Base-by-base conservation (phyloP, 2,797 vertebrate species). In the Cyclura pinguis region DNA sequence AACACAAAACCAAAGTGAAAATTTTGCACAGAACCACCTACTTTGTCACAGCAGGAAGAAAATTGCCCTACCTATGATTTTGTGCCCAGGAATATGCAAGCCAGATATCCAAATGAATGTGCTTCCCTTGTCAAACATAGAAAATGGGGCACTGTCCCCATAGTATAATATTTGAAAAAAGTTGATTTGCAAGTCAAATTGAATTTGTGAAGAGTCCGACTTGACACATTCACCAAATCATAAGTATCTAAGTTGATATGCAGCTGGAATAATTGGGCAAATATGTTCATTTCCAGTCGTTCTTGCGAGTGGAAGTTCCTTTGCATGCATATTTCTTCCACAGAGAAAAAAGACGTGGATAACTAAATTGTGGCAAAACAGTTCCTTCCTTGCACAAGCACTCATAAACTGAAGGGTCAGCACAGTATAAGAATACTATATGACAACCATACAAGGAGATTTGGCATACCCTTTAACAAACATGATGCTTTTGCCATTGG, bases 381-480 rank as follows among this genome's bases (percentile, higher is more conserved):
- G 64, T 42, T 92, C 74, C 83, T 76, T 81, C 5, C n/a, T 1
- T 20, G 22, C 59, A 52, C 72, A 59, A 84, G 59, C 22, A 74
- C n/a, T 67, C 5, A 10, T 93, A 72, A 35, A 69, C 42, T 62
- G 12, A 12, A 89, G 16, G 14, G 78, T 59, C 12, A 24, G 47
- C 38, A 32, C 35, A 57, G 77, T 80, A 52, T 5, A 85, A 27
- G 74, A 89, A 78, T 88, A 85, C 50, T 84, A 73, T 32, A 81
- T 69, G 20, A 1, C 4, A 76, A 81, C 8, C 27, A 12, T 74
- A 72, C 16, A 82, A 50, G 87, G 1, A 29, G 35, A 89, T 57
- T 38, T 92, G 6, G 84, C 69, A 86, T 35, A 91, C 20, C 55
- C 78, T 80, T 94, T 92, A 87, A 72, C 64, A 94, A 91, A 88